Evolutionary conservation across 2,797 vertebrate species (phyloP).

Genomic region (Parauchenoglanis punctatus): DNA sequence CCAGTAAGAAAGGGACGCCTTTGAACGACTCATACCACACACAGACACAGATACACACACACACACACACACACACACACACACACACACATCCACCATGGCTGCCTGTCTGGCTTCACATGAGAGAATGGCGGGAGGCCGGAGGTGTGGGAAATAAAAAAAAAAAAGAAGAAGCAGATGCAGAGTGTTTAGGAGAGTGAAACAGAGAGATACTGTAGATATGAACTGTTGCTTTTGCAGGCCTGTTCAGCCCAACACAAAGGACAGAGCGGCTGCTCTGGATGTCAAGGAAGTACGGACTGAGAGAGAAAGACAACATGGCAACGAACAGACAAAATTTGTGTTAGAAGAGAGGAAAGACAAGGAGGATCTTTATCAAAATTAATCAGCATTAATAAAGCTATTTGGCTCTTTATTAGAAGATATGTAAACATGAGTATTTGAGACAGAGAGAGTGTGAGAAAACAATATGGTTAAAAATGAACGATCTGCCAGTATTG

Average conservation of each 20-base stretch:
- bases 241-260: conserved; percentile 10
- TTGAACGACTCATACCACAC: conserved; percentile 49
- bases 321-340: neutral
- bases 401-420: neutral
- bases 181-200: conserved; percentile 23
- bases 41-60: conserved; percentile 24
- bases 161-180: conserved; percentile 29
- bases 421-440: neutral
- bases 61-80: conserved; percentile 30
- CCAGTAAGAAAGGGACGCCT: conserved; percentile 20
- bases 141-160: conserved; percentile 40
- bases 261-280: neutral
- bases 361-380: neutral
- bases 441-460: neutral
- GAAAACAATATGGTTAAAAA: neutral
- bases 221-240: conserved; percentile 26
- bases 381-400: neutral
- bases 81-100: conserved; percentile 35
- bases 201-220: conserved; percentile 32
- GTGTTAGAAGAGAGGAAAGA: neutral
- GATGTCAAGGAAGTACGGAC: conserved; percentile 2
- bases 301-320: neutral
- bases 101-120: conserved; percentile 39
- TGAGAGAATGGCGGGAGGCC: conserved; percentile 41
- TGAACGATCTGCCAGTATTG: neutral